Base-by-base conservation (phyloP, 2,888 invertebrate species). In the Aspidiotus rigidus region DNA sequence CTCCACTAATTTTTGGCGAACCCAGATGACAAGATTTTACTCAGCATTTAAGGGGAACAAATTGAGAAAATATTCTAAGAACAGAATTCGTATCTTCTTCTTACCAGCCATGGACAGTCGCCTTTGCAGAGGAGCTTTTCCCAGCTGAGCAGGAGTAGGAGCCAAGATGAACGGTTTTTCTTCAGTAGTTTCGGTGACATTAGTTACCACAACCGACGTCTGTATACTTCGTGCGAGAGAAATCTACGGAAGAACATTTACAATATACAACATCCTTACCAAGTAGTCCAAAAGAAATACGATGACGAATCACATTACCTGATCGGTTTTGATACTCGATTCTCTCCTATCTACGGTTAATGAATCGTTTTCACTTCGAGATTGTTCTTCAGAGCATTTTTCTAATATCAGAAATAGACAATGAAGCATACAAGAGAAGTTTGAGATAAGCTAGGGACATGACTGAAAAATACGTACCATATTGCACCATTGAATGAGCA, bases 61-160 rank as follows among this genome's bases (percentile, higher is more conserved):
- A 28, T 28, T 28, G 28, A 28, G 28, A 5, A 5, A 28, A 28
- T 28, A 28, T 28, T 28, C 28, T 28, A 28, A 28, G 28, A 28
- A 28, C 28, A 28, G 1, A 28, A 28, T 28, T 28, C 28, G 28
- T 28, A n/a, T 2, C 7, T 15, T 28, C n/a, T n/a, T 75, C 76
- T 77, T 79, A 90, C 90, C 56, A n/a, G 69, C 88, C 84, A 89
- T 83, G 76, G 90, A 91, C 75, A 91, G 88, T 75, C 93, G 83
- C 77, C 92, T 85, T 80, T 93, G 94, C 64, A 93, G 79, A 9
- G 93, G 93, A 53, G 93, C 93, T 73, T 88, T 84, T 62, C 95
- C 95, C 70, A 94, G 83, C 79, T 95, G 95, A 41, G 95, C 95
- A 5, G 95, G 95, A 1, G 95, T 96, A 0, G 95, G 95, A 57